These are phyloP conservation scores for Tor tambroides DNA, from an alignment of 2,113 vertebrate genomes.

Conservation along the genomic window DNA sequence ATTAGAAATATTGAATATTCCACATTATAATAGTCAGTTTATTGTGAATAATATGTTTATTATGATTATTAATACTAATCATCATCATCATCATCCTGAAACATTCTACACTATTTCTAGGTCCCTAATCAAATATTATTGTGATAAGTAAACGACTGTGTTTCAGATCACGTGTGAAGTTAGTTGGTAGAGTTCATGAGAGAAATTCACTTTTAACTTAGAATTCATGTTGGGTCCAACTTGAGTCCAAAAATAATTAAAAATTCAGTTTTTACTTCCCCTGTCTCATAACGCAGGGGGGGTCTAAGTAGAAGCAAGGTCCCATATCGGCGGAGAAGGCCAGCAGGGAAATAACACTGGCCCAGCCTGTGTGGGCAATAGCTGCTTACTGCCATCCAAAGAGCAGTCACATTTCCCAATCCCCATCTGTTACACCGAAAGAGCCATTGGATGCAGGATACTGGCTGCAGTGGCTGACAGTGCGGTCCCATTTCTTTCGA, in stretches of 20 bases:
- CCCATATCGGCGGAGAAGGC: conserved; percentile 2
- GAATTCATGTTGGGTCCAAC: neutral
- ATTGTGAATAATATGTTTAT: too few species aligned
- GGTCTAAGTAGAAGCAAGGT: neutral
- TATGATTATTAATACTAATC: neutral
- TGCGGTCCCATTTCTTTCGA: conserved; percentile 41
- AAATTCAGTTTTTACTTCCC: neutral
- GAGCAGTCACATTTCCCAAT: conserved; percentile 16
- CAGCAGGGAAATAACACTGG: neutral
- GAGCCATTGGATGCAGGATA: neutral
- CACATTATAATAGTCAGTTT: too few species aligned
- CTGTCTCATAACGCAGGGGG: neutral
- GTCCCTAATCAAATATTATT: neutral
- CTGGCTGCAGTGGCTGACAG: conserved; percentile 10
- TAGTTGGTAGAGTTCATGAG: neutral
- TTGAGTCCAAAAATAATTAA: neutral
- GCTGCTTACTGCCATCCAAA: conserved; percentile 18
- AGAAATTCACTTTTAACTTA: neutral
- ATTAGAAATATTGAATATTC: neutral
- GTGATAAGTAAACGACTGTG: neutral
- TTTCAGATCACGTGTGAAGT: too few species aligned
- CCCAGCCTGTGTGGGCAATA: neutral
- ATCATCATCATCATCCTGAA: neutral
- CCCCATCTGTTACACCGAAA: conserved; percentile 22
- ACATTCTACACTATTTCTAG: neutral